phyloP scores from a whole-genome alignment of 2,888 invertebrate genomes.

The Acronicta alni region DNA sequence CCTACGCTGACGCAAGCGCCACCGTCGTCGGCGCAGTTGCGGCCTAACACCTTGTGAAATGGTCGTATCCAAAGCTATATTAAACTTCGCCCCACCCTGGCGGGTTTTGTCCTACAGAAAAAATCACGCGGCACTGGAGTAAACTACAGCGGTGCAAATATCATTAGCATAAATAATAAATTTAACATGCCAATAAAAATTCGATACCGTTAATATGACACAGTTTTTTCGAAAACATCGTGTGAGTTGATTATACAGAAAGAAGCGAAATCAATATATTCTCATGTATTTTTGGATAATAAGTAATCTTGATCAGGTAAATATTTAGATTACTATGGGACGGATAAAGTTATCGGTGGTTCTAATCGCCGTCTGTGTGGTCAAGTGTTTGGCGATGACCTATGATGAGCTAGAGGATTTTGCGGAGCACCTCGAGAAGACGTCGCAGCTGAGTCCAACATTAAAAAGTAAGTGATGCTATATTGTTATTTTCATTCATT shows the following conservation, averaged over 20 bases:
- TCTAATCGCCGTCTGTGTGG: constrained; percentile 70
- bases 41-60: constrained; percentile 85
- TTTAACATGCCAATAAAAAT: constrained; percentile 59
- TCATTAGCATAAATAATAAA: constrained; percentile 38
- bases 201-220: constrained; percentile 75
- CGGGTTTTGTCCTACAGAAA: constrained; percentile 81
- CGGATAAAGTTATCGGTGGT: constrained; percentile 68
- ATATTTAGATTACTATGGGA: constrained; percentile 66
- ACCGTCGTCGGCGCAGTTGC: constrained; percentile 74
- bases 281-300: constrained; percentile 60
- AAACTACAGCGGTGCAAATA: constrained; percentile 37
- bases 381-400: constrained; percentile 77
- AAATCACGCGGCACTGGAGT: constrained; percentile 72
- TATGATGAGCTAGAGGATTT: constrained; percentile 81
- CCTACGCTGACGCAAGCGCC: constrained; percentile 77
- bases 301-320: constrained; percentile 41
- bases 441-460: constrained; percentile 80
- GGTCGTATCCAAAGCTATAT: constrained; percentile 87
- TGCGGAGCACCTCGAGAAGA: constrained; percentile 77
- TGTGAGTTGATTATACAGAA: constrained; percentile 61
- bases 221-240: constrained; percentile 62
- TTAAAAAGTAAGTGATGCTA: constrained; percentile 79
- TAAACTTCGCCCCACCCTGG: constrained; percentile 80
- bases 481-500: not conserved
- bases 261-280: constrained; percentile 52